Evolutionary conservation across 2,797 vertebrate species (phyloP).

Genomic region (Columba guinea): DNA sequence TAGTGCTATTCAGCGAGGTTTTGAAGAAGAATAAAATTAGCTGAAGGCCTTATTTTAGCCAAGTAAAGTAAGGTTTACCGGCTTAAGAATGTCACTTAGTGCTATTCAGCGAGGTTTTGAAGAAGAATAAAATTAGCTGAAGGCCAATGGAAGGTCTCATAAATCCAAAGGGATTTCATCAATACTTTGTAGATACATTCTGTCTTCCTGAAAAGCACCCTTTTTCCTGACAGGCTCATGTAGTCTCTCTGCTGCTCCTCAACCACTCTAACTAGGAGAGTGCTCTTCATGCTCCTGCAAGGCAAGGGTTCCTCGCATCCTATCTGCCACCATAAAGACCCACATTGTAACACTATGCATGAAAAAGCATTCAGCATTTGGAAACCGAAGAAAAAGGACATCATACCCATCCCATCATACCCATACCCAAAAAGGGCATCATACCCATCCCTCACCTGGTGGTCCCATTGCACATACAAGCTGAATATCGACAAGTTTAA

Average conservation of each 20-base stretch:
- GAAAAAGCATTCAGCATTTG: neutral
- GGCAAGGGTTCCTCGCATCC: neutral
- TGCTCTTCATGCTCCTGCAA: neutral
- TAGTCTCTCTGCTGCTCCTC: neutral
- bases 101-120: neutral
- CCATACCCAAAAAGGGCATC: neutral
- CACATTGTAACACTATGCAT: neutral
- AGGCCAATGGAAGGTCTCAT: neutral
- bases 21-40: neutral
- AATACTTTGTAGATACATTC: neutral
- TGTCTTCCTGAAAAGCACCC: neutral
- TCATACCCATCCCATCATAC: neutral
- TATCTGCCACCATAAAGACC: neutral
- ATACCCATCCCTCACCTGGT: conserved; percentile 78
- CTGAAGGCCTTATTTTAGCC: neutral
- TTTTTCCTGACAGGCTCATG: neutral
- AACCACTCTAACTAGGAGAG: neutral
- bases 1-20: neutral
- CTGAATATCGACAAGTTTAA: conserved; percentile 88
- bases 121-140: neutral
- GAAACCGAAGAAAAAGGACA: neutral
- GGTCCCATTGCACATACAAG: conserved; percentile 93
- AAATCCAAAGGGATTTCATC: neutral
- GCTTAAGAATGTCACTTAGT: neutral
- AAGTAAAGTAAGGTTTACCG: neutral